Percentiles rank a stretch among this genome's conserved stretches.
phyloP scores from a whole-genome alignment of 2,797 vertebrate genomes.

The Labroides dimidiatus region DNA sequence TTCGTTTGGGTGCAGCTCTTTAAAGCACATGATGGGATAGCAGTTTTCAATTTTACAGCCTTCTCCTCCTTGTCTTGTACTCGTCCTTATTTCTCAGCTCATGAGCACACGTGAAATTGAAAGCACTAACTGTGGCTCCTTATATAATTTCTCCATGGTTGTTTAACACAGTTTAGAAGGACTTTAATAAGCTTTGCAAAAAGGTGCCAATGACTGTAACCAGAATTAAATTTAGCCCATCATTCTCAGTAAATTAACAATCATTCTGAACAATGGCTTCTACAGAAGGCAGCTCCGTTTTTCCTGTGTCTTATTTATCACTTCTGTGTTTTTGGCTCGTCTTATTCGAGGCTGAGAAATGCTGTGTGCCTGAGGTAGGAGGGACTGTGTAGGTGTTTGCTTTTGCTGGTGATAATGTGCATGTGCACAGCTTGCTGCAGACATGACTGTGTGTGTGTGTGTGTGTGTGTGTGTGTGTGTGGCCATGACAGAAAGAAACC shows the following conservation, averaged over 20 bases:
- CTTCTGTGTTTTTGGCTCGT: conserved; percentile 36
- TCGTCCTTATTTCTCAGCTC: conserved; percentile 34
- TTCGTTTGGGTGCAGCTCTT: conserved; percentile 20
- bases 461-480: conserved; percentile 30
- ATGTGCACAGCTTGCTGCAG: conserved; percentile 41
- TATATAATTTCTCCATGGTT: conserved; percentile 57
- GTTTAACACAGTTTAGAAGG: conserved; percentile 58
- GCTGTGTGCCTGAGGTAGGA: conserved; percentile 44
- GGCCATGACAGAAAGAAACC: conserved; percentile 56
- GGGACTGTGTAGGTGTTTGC: conserved; percentile 57
- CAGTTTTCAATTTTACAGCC: conserved; percentile 48
- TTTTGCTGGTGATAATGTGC: conserved; percentile 51
- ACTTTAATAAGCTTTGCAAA: conserved; percentile 65
- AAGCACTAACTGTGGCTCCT: conserved; percentile 51
- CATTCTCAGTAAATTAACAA: conserved; percentile 47
- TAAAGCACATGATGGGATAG: conserved; percentile 9
- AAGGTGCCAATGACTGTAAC: conserved; percentile 59
- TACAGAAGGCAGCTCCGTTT: conserved; percentile 16
- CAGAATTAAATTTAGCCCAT: conserved; percentile 53
- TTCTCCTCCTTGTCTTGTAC: conserved; percentile 32
- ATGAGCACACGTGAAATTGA: conserved; percentile 51
- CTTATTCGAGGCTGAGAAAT: conserved; percentile 33
- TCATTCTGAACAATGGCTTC: conserved; percentile 39
- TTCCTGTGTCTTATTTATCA: conserved; percentile 22
- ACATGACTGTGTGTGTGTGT: conserved; percentile 19